A percentile compares a stretch with the other conserved stretches of the same genome.
Conservation (phyloP, 2,797 vertebrate species). For the Aplochiton taeniatus region DNA sequence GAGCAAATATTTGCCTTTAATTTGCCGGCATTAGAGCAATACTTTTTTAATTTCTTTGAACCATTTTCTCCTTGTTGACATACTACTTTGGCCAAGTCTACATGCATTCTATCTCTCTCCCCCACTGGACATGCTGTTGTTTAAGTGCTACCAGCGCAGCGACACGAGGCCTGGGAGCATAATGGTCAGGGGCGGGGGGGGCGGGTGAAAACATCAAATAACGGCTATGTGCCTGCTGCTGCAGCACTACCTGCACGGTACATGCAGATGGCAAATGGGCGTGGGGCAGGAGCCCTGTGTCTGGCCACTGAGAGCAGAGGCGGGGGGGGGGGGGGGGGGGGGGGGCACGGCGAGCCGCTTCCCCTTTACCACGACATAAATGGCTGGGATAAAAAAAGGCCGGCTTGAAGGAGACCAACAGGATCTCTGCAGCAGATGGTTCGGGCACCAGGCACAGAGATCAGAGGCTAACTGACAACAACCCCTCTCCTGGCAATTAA, state of each 20-base stretch:
- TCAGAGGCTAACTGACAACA: slow-evolving; percentile 86
- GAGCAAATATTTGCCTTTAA: too few relatives aligned
- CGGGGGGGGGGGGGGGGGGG: not conserved
- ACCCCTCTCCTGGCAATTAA: slow-evolving; percentile 84
- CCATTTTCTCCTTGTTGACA: too few relatives aligned
- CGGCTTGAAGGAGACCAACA: slow-evolving; percentile 68
- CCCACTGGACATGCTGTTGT: slow-evolving; percentile 27
- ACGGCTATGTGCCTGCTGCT: slow-evolving; percentile 24
- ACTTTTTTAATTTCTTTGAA: too few relatives aligned
- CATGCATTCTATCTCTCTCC: slow-evolving; percentile 6
- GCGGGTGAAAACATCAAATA: slow-evolving; percentile 12
- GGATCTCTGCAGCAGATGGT: slow-evolving; percentile 83
- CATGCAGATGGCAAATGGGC: slow-evolving; percentile 71
- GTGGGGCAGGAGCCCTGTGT: slow-evolving; percentile 52
- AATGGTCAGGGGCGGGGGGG: not conserved
- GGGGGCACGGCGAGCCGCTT: too few relatives aligned
- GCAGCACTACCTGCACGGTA: slow-evolving; percentile 39
- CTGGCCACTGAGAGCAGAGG: slow-evolving; percentile 53
- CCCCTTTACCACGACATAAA: slow-evolving; percentile 72
- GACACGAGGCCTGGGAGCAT: slow-evolving; percentile 26
- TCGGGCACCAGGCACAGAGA: slow-evolving; percentile 80
- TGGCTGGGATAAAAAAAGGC: slow-evolving; percentile 62
- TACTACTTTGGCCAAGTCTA: too few relatives aligned
- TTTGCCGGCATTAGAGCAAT: too few relatives aligned
- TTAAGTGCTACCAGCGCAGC: slow-evolving; percentile 13